Conservation (phyloP, 2,113 vertebrate genomes). For the Anas platyrhynchos region DNA sequence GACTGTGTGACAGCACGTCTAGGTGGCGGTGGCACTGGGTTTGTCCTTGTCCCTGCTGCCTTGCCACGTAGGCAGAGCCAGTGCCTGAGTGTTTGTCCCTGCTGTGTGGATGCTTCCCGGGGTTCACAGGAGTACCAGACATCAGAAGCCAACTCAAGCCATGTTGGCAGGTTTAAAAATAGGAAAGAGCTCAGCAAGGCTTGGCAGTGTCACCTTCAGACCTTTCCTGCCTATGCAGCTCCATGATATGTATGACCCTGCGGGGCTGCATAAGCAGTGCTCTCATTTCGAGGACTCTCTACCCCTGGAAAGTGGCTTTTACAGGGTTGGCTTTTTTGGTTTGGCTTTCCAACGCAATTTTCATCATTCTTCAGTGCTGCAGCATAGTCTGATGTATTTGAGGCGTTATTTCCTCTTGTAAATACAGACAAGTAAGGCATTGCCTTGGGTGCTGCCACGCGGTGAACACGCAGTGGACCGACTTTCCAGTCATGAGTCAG, state of each 20-base stretch:
- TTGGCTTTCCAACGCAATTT: not conserved
- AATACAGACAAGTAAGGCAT: not conserved
- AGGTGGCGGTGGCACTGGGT: fast-evolving
- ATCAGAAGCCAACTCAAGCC: not conserved
- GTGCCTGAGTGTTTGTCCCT: fast-evolving
- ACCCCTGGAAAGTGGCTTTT: not conserved
- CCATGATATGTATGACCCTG: not conserved
- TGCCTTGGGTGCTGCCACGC: not conserved
- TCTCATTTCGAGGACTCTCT: not conserved
- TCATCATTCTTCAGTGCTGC: not conserved
- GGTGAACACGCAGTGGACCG: not conserved
- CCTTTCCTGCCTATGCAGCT: not conserved
- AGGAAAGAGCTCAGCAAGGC: not conserved
- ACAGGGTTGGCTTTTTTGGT: not conserved
- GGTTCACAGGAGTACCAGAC: not conserved
- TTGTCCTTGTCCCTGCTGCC: not conserved
- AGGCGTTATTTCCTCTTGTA: not conserved
- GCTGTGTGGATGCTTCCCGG: fast-evolving
- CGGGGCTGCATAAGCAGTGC: not conserved
- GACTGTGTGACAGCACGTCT: not conserved
- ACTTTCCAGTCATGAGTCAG: not conserved
- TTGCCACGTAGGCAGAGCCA: not conserved
- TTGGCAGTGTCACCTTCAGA: slow-evolving; percentile 6
- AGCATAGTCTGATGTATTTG: not conserved
- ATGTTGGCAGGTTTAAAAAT: not conserved